A percentile compares a stretch with the other conserved stretches of the same genome.
Evolutionary conservation across 2,797 vertebrate species (phyloP).

Genomic region (Vespertilio murinus): DNA sequence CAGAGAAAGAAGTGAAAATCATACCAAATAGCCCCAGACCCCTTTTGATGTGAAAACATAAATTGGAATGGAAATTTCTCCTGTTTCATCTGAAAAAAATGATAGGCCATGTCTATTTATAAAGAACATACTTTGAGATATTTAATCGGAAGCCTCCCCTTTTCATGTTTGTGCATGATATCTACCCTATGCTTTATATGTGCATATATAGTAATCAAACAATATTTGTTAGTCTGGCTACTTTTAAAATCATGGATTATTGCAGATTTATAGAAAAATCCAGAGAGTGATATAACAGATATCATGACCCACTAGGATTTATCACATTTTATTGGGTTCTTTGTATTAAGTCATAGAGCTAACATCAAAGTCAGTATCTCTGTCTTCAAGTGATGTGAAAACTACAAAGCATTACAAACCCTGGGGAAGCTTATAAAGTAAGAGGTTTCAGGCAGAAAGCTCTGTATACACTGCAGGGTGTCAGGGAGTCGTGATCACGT

Average conservation of each 20-base stretch:
- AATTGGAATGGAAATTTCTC: conserved; percentile 2
- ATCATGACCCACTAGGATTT: neutral
- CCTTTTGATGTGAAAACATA: neutral
- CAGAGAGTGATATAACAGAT: neutral
- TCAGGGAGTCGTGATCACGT: neutral
- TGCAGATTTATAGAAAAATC: conserved; percentile 7
- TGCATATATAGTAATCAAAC: neutral
- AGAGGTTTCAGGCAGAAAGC: neutral
- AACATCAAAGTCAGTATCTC: neutral
- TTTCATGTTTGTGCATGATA: neutral
- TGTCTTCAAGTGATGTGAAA: neutral
- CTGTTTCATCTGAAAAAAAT: neutral
- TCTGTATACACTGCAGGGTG: rapidly evolving
- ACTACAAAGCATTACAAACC: neutral
- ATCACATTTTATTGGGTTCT: neutral
- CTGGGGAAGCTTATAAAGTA: neutral
- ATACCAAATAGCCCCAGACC: neutral
- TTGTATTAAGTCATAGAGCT: neutral
- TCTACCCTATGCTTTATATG: neutral
- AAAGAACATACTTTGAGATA: neutral
- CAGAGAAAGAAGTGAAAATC: neutral
- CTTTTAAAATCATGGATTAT: conserved; percentile 13
- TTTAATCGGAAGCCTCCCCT: conserved; percentile 17
- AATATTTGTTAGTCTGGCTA: neutral
- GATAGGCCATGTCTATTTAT: neutral